Percentiles rank a stretch among this genome's conserved stretches.
Evolutionary conservation across 37 sponge, comb jelly and placozoan genomes (phyloP).

Genomic region (Hexactinellida sp.): DNA sequence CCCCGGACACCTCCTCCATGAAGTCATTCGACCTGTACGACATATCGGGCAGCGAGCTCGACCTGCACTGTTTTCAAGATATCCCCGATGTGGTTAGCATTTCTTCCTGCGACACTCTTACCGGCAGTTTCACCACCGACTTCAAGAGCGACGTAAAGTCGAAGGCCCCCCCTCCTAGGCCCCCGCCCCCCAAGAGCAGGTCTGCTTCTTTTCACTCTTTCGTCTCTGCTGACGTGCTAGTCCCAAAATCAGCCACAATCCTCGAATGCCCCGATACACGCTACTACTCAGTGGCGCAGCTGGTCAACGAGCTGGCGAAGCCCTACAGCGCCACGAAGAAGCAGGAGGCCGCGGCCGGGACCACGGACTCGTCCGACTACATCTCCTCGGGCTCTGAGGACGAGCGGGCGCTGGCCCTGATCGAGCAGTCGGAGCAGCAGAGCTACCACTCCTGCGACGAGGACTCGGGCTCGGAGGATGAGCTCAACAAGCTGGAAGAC

Average conservation of each 20-base stretch:
- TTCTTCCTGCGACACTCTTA: conserved; percentile 5
- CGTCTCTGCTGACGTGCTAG: not conserved
- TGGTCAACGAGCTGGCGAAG: not conserved
- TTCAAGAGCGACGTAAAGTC: not conserved
- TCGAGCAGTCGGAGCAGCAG: not conserved
- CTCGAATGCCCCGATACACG: not conserved
- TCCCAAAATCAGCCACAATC: not conserved
- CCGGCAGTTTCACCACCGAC: not conserved
- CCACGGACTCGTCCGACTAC: not conserved
- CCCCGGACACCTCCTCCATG: not conserved
- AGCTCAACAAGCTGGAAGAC: not conserved
- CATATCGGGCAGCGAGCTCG: not conserved
- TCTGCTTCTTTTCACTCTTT: not conserved
- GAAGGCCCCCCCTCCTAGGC: not conserved
- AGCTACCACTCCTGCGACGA: not conserved
- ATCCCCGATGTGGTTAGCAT: not conserved
- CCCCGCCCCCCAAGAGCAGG: not conserved
- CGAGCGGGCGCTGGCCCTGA: not conserved
- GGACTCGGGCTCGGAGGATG: not conserved
- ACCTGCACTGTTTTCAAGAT: not conserved
- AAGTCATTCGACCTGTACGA: not conserved
- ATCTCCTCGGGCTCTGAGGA: not conserved
- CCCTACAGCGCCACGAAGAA: not conserved
- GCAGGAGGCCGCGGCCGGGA: not conserved
- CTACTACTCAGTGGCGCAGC: not conserved